Base-by-base conservation (phyloP, 1,140 invertebrate species). In the Whitmania pigra region DNA sequence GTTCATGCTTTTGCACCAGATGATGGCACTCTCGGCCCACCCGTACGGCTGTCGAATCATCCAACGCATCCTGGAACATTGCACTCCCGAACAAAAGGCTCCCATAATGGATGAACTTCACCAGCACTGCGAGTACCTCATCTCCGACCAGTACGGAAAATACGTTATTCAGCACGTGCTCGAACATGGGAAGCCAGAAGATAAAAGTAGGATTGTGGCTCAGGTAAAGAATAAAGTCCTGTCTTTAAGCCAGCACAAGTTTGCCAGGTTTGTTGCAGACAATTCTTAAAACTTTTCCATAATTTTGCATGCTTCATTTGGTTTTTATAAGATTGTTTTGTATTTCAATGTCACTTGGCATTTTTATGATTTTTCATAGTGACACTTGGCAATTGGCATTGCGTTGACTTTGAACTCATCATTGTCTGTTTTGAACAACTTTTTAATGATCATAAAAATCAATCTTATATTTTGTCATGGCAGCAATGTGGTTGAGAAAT, bases 101-200 rank as follows among this genome's bases (percentile, higher is more conserved):
- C 93, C 93, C 27, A 94, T 99, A 76, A 84, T 99, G 60, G 89
- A 91, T 75, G 95, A 99, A 83, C 85, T 99, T 67, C 95, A 99
- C 79, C 87, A 90, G 72, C 89, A 97, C 77, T 94, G 92, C 17
- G 94, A 98, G 81, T 90, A 94, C 79, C 87, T 99, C 60, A 96
- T 99, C 79, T 91, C 95, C 82, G 97, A 99, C 87, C 94, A 98
- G 84, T 99, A 99, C 84, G 97, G 97, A 79, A 99, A 99, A 84
- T 99, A 99, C 82, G 96, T 99, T 74, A 94, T 99, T 80, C 96
- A 99, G 74, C 80, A 85, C 73, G 81, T 84, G 18, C 72, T 83
- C 74, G 87, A 88, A 74, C 87, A 87, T 76, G 87, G 87, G 11
- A 91, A 92, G 77, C 88, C 90, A 53, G 94, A 97, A 79, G 95